phyloP scores from a whole-genome alignment of 2,888 invertebrate genomes.

The Heliconius cydno region DNA sequence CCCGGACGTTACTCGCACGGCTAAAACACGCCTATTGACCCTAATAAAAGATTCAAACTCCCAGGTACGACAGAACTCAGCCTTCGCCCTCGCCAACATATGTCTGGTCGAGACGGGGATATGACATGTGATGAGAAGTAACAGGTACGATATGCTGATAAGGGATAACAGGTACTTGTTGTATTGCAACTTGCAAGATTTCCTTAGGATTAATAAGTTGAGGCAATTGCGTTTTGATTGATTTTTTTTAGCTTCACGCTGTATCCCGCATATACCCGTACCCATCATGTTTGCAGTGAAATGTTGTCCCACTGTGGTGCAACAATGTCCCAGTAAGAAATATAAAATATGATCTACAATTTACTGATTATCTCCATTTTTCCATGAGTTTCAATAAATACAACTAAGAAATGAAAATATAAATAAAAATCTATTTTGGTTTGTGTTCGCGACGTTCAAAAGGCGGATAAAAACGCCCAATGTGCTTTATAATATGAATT shows the following conservation, averaged over 20 bases:
- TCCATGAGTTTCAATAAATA: too few relatives aligned
- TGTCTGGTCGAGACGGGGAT: slow-evolving; percentile 56
- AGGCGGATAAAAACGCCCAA: too few relatives aligned
- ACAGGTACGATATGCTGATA: neutral
- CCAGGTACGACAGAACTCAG: slow-evolving; percentile 82
- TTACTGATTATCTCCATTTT: too few relatives aligned
- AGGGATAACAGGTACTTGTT: neutral
- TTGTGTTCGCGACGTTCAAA: too few relatives aligned
- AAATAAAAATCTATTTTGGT: too few relatives aligned
- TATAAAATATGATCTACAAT: too few relatives aligned
- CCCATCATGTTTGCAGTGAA: too few relatives aligned
- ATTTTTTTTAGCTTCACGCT: neutral
- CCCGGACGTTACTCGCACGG: slow-evolving; percentile 64
- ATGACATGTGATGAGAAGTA: neutral
- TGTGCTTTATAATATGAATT: too few relatives aligned
- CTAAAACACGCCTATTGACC: slow-evolving; percentile 77
- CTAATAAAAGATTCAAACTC: slow-evolving; percentile 82
- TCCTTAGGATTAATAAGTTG: slow-evolving; percentile 36
- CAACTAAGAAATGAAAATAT: too few relatives aligned
- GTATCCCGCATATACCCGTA: too few relatives aligned
- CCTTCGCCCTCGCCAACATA: slow-evolving; percentile 81
- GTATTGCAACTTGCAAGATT: slow-evolving; percentile 15
- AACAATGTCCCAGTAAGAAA: too few relatives aligned
- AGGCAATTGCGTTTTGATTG: slow-evolving; percentile 24
- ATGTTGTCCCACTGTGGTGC: too few relatives aligned